These are phyloP conservation scores for Dicranocentrus wangi DNA, from an alignment of 2,888 invertebrate genomes.

Conservation along the genomic window DNA sequence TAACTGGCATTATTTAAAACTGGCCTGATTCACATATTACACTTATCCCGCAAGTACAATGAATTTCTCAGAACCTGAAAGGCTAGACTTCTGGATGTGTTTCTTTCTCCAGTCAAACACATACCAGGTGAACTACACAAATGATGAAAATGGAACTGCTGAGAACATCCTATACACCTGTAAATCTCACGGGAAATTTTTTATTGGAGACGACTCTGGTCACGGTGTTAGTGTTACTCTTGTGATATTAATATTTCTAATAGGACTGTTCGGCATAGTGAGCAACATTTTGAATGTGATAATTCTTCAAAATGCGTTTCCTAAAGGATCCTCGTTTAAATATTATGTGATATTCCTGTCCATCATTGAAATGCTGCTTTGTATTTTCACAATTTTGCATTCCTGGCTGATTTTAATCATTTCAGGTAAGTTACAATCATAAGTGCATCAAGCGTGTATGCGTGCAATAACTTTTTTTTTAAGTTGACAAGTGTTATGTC, in stretches of 20 bases:
- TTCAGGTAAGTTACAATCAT: too few relatives aligned
- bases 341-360: neutral
- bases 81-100: constrained; percentile 29
- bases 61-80: neutral
- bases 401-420: neutral
- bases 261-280: neutral
- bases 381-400: neutral
- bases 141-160: neutral
- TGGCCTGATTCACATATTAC: too few relatives aligned
- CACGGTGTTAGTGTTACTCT: neutral
- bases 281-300: neutral
- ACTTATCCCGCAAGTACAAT: too few relatives aligned
- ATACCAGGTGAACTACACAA: neutral
- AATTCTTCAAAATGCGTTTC: neutral
- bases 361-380: neutral
- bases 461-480: too few relatives aligned
- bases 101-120: constrained; percentile 4
- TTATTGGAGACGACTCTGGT: neutral
- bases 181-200: neutral
- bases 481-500: constrained; percentile 7
- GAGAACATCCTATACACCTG: neutral
- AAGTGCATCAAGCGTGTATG: too few relatives aligned
- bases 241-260: neutral
- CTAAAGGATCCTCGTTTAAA: neutral
- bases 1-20: too few relatives aligned